Evolutionary conservation across 2,888 invertebrate species (phyloP).

Genomic region (Cheilosia scutellata): DNA sequence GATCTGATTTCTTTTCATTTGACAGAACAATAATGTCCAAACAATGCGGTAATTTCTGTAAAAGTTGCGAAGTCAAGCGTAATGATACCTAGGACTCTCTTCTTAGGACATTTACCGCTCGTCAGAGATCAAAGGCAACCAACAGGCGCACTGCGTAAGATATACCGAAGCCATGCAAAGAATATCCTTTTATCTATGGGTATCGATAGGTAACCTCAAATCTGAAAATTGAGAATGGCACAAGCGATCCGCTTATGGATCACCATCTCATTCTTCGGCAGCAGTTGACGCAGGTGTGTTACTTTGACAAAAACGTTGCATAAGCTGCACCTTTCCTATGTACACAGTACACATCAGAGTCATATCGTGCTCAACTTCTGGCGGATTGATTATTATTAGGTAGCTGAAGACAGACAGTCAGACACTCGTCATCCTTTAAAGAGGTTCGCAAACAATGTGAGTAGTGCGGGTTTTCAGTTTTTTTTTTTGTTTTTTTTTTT

Average conservation of each 20-base stretch:
- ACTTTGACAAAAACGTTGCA: conserved; percentile 64
- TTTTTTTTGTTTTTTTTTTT: conserved; percentile 4
- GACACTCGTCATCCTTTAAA: conserved; percentile 70
- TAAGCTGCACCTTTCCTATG: conserved; percentile 71
- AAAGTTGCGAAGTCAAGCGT: conserved; percentile 74
- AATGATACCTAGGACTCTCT: conserved; percentile 49
- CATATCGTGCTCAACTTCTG: conserved; percentile 49
- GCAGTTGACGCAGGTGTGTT: conserved; percentile 71
- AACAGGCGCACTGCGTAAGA: conserved; percentile 41
- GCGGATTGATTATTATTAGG: conserved; percentile 51
- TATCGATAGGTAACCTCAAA: conserved; percentile 65
- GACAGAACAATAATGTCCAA: conserved; percentile 67
- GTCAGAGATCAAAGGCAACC: conserved; percentile 62
- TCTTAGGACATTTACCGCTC: conserved; percentile 42
- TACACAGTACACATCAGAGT: conserved; percentile 36
- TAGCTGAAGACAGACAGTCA: conserved; percentile 60
- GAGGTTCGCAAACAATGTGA: conserved; percentile 67
- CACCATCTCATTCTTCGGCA: conserved; percentile 13
- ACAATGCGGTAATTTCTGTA: conserved; percentile 65
- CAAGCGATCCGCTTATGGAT: conserved; percentile 65
- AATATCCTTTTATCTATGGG: conserved; percentile 65
- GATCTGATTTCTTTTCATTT: conserved; percentile 54
- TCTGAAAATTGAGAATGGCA: conserved; percentile 68
- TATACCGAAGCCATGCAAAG: conserved; percentile 1
- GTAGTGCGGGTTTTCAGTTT: conserved; percentile 62